Conservation (phyloP, 2,888 invertebrate genomes). For the Leptinotarsa peninsularis region DNA sequence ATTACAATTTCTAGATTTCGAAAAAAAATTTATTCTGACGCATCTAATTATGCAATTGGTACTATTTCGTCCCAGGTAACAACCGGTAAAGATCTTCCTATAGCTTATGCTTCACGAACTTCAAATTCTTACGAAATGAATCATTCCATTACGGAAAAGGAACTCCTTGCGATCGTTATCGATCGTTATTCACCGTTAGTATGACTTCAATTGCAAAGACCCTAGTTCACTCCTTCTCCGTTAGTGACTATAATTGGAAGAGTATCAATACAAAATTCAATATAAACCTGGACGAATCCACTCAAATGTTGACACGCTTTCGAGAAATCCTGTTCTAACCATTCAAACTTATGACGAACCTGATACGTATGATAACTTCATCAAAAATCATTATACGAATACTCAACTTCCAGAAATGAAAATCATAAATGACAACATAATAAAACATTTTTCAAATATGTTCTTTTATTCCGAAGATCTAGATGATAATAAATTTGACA, state of each 20-base stretch:
- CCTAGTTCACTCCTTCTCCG: constrained; percentile 53
- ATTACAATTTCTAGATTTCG: constrained; percentile 54
- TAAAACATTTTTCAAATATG: neutral
- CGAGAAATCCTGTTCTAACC: neutral
- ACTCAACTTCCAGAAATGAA: neutral
- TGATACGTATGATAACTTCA: neutral
- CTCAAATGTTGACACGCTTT: no score
- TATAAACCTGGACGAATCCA: constrained; percentile 26
- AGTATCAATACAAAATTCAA: constrained; percentile 52
- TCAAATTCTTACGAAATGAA: constrained; percentile 58
- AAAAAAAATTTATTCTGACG: constrained; percentile 55
- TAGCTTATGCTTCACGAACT: constrained; percentile 59
- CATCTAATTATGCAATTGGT: constrained; percentile 53
- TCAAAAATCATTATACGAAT: neutral
- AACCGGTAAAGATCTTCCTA: constrained; percentile 54
- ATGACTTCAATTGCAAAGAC: constrained; percentile 56
- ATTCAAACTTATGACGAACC: neutral
- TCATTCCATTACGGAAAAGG: constrained; percentile 60
- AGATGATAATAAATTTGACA: neutral
- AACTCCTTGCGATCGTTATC: constrained; percentile 59
- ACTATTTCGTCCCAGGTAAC: constrained; percentile 55
- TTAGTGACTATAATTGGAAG: constrained; percentile 56
- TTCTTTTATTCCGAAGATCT: neutral
- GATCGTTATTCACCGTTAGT: constrained; percentile 43
- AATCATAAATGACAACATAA: neutral